Conservation (phyloP, 2,888 invertebrate genomes). For the Polietes domitor region DNA sequence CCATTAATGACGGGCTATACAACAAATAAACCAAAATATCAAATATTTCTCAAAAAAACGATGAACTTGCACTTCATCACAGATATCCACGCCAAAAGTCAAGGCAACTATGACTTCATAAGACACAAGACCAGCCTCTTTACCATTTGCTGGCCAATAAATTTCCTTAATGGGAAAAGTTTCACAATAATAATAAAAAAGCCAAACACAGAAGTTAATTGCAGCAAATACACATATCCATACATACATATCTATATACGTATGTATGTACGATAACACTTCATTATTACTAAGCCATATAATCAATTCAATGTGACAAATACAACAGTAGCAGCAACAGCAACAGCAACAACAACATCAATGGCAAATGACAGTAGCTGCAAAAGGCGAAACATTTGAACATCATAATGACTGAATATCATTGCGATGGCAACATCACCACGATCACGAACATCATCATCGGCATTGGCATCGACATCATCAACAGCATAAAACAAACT, state of each 20-base stretch:
- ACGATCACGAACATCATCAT: not conserved
- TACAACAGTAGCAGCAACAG: not conserved
- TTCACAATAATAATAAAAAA: conserved; percentile 3
- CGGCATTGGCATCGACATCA: not conserved
- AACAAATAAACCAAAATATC: no score
- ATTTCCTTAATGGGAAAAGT: conserved; percentile 20
- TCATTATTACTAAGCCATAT: conserved; percentile 37
- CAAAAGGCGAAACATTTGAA: conserved; percentile 25
- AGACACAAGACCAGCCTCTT: conserved; percentile 17
- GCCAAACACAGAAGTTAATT: conserved; percentile 13
- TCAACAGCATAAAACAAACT: conserved; percentile 41
- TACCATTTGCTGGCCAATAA: not conserved
- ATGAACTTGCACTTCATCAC: not conserved
- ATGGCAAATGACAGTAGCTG: not conserved
- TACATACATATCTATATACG: conserved; percentile 1
- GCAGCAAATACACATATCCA: not conserved
- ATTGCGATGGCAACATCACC: not conserved
- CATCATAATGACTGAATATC: conserved; percentile 33
- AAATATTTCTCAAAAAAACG: not conserved
- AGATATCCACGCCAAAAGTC: not conserved
- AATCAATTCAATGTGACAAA: conserved; percentile 48
- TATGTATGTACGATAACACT: conserved; percentile 42
- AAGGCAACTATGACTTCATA: conserved; percentile 13
- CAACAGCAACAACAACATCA: not conserved
- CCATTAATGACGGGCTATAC: no score